Evolutionary conservation across 2,888 invertebrate species (phyloP).

Genomic region (Lasioglossum morio): DNA sequence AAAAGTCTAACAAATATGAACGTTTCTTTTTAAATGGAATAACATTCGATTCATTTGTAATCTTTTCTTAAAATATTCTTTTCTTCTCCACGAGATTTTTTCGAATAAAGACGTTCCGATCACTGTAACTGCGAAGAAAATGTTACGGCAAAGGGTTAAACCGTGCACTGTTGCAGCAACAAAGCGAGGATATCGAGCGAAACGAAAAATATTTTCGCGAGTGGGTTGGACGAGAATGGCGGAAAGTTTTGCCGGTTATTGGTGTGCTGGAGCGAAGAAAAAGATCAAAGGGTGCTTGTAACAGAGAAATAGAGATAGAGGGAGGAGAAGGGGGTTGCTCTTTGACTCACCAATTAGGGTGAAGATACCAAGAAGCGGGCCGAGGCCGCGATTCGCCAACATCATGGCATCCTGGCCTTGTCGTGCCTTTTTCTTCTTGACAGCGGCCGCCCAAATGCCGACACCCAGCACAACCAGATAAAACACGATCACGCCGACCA

Average conservation of each 20-base stretch:
- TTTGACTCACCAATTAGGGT: constrained; percentile 88
- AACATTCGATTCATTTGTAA: no score
- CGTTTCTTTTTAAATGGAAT: no score
- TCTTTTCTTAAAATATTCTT: no score
- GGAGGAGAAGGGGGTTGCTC: neutral
- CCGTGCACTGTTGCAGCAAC: neutral
- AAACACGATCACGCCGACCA: constrained; percentile 88
- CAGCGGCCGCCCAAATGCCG: constrained; percentile 87
- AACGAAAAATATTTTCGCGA: neutral
- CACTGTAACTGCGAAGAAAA: no score
- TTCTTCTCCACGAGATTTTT: no score
- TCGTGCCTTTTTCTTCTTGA: constrained; percentile 85
- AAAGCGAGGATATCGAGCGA: neutral
- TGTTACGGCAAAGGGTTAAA: no score
- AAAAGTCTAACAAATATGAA: no score
- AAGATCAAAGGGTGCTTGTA: neutral
- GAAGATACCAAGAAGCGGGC: constrained; percentile 89
- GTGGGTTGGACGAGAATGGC: neutral
- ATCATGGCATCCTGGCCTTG: constrained; percentile 88
- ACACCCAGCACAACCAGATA: constrained; percentile 88
- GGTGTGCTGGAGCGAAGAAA: neutral
- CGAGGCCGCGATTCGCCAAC: constrained; percentile 89
- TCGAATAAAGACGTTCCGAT: no score
- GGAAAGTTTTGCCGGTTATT: neutral
- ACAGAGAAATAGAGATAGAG: neutral